Percentiles rank a stretch among this genome's conserved stretches.
Conservation (phyloP, 2,797 vertebrate genomes). For the Gila robusta region DNA sequence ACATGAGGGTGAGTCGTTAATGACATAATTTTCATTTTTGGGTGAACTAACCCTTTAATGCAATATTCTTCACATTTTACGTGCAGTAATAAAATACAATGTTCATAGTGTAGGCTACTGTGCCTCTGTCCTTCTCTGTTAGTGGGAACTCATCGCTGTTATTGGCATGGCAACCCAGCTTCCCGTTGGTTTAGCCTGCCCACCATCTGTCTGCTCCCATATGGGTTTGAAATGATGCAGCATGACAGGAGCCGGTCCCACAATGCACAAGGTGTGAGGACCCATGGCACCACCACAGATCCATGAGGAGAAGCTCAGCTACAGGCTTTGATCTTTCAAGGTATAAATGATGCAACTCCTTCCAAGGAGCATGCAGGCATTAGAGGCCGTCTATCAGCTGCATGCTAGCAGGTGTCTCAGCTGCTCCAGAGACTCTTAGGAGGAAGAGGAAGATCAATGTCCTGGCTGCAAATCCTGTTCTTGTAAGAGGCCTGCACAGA, state of each 20-base stretch:
- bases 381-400: constrained; percentile 78
- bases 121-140: constrained; percentile 23
- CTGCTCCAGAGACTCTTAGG: constrained; percentile 67
- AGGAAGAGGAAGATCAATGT: constrained; percentile 72
- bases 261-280: constrained; percentile 56
- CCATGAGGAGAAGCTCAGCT: constrained; percentile 32
- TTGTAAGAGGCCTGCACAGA: constrained; percentile 67
- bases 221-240: constrained; percentile 73
- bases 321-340: constrained; percentile 38
- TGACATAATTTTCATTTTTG: too few species aligned
- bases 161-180: constrained; percentile 69
- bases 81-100: not conserved
- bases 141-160: constrained; percentile 32
- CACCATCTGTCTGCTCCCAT: constrained; percentile 73
- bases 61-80: constrained; percentile 15
- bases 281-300: constrained; percentile 63
- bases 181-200: constrained; percentile 55
- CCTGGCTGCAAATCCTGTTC: constrained; percentile 51
- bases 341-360: constrained; percentile 36
- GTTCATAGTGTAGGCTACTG: constrained; percentile 16
- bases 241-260: constrained; percentile 55
- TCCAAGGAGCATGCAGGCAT: constrained; percentile 58
- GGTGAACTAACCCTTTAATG: too few species aligned
- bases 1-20: too few species aligned
- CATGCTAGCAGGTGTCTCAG: constrained; percentile 75